Evolutionary conservation across 2,797 vertebrate species (phyloP).

Genomic region (Tachyglossus aculeatus): DNA sequence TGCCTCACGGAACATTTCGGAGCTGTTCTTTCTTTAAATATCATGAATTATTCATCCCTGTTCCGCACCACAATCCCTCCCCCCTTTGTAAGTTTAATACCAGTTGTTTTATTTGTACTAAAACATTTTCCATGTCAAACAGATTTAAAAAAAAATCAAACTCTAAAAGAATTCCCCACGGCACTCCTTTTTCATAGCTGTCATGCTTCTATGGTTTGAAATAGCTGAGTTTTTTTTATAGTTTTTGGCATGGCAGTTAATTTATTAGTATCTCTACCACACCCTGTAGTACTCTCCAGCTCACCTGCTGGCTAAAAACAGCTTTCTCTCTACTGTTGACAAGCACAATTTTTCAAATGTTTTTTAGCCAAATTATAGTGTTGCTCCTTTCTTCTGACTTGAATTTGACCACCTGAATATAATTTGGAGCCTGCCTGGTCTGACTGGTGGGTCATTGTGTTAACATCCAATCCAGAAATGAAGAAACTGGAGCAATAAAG

Average conservation of each 20-base stretch:
- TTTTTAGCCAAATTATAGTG: conserved; percentile 48
- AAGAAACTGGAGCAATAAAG: conserved; percentile 48
- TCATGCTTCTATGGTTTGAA: conserved; percentile 90
- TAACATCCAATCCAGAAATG: conserved; percentile 50
- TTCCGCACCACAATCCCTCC: conserved; percentile 80
- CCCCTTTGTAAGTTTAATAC: conserved; percentile 88
- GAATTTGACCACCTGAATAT: conserved; percentile 45
- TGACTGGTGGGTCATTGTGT: conserved; percentile 41
- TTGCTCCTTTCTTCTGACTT: conserved; percentile 11
- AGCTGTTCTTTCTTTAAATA: conserved; percentile 82
- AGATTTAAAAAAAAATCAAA: conserved; percentile 82
- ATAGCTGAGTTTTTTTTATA: conserved; percentile 60
- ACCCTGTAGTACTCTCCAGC: conserved; percentile 79
- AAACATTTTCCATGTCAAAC: conserved; percentile 95
- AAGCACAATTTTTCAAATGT: conserved; percentile 55
- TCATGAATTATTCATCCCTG: conserved; percentile 93
- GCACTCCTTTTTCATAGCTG: conserved; percentile 94
- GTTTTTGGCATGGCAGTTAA: conserved; percentile 83
- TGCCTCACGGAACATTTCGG: conserved; percentile 73
- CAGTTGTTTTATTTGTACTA: conserved; percentile 94
- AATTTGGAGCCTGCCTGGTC: conserved; percentile 54
- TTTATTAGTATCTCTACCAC: conserved; percentile 88
- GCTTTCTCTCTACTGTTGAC: conserved; percentile 68
- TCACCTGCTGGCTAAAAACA: conserved; percentile 83
- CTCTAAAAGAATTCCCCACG: conserved; percentile 86